Percentiles rank a stretch among this genome's conserved stretches.
These are phyloP conservation scores for Heteromurus nitidus DNA, from an alignment of 2,888 invertebrate genomes.

Conservation along the genomic window DNA sequence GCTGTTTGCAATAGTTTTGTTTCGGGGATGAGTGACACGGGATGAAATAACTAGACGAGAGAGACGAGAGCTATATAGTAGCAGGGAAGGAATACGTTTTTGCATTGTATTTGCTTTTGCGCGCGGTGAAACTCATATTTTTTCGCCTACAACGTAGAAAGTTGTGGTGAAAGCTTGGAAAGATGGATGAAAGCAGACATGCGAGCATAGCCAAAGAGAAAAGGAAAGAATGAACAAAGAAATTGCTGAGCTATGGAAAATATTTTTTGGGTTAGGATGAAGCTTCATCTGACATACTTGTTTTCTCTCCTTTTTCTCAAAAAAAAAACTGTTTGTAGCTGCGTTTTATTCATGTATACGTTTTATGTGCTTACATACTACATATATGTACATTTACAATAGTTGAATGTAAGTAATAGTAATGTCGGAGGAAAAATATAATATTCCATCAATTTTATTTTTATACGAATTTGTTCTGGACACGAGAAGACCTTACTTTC, in stretches of 20 bases:
- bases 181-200: slow-evolving; percentile 51
- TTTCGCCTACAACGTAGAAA: background rate
- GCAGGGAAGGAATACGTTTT: too few species aligned
- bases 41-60: slow-evolving; percentile 42
- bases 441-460: too few species aligned
- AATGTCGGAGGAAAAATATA: too few species aligned
- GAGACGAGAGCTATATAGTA: background rate
- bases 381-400: too few species aligned
- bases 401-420: too few species aligned
- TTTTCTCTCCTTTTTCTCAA: background rate
- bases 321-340: too few species aligned
- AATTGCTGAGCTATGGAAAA: slow-evolving; percentile 44
- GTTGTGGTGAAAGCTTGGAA: slow-evolving; percentile 51
- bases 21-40: slow-evolving; percentile 56
- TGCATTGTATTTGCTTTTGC: too few species aligned
- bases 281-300: slow-evolving; percentile 9
- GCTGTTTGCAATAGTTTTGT: slow-evolving; percentile 55
- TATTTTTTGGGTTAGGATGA: slow-evolving; percentile 11
- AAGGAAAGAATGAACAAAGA: slow-evolving; percentile 32
- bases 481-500: too few species aligned
- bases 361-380: too few species aligned
- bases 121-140: too few species aligned
- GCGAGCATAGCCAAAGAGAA: slow-evolving; percentile 33
- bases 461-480: too few species aligned
- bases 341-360: too few species aligned